phyloP scores from a whole-genome alignment of 2,113 vertebrate genomes.

The Agelaius phoeniceus region DNA sequence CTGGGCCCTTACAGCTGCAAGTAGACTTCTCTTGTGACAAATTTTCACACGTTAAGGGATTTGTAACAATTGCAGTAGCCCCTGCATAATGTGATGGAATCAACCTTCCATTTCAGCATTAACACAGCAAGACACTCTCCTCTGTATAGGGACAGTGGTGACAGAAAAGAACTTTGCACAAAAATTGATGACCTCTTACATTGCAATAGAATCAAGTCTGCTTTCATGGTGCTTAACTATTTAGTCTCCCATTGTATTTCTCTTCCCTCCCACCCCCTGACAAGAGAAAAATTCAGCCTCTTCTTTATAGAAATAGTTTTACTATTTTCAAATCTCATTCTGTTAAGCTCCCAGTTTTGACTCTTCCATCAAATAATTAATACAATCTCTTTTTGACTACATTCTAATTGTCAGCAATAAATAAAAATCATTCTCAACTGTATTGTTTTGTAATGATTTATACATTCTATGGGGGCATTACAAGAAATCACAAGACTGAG shows the following conservation, averaged over 20 bases:
- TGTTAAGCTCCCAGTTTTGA: neutral
- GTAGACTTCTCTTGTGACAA: constrained; percentile 73
- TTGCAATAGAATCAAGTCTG: neutral
- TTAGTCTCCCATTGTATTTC: neutral
- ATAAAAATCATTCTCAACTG: neutral
- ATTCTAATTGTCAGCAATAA: constrained; percentile 38
- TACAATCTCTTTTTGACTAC: neutral
- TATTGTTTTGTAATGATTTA: neutral
- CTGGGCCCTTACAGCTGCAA: constrained; percentile 68
- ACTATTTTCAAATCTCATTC: neutral
- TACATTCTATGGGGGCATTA: neutral
- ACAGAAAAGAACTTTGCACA: neutral
- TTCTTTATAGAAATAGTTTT: constrained; percentile 1
- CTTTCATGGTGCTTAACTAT: neutral
- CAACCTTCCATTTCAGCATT: neutral
- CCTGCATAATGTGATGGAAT: constrained; percentile 26
- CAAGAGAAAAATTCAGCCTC: neutral
- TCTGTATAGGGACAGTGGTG: neutral
- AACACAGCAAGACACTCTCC: neutral
- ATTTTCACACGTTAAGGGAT: constrained; percentile 70
- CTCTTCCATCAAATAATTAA: neutral
- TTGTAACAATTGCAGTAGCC: constrained; percentile 64
- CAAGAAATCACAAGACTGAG: neutral
- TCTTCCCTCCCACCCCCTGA: neutral
- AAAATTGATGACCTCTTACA: neutral